Base-by-base conservation (phyloP, 1,140 invertebrate species). In the Drosophila jambulina region DNA sequence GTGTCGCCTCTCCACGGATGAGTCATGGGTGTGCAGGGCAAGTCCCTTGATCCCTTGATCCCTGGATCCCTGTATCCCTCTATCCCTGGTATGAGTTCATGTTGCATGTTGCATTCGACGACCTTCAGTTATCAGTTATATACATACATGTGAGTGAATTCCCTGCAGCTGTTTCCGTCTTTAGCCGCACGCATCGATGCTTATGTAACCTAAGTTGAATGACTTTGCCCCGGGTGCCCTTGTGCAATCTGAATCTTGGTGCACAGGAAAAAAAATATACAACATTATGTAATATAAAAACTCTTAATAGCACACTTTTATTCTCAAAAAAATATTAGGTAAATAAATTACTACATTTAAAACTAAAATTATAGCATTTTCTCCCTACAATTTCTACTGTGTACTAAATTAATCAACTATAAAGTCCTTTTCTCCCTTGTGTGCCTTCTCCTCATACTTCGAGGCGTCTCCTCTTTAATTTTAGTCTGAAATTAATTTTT, bases 161-260 rank as follows among this genome's bases (percentile, higher is more conserved):
- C 21, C 40, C 34, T 46, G 49, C 74, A 54, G 65, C 63, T 76
- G 83, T 53, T 72, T 69, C 75, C 75, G 58, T 32, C 54, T 78
- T 45, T 58, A 19, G 62, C 46, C 27, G 57, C 75, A 74, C 57
- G 67, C 77, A 63, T 77, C 72, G 51, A 87, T 76, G 79, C 80
- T 87, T 87, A 83, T 83, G 80, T 77, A 83, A 86, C 46, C 45
- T 40, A 64, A 82, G 83, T 87, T 86, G 83, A 86, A 86, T 87
- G 83, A 86, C 83, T 74, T 45, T 70, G 72, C 62, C 62, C 54
- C 46, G 48, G 62, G 32, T 67, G 72, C 74, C 74, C 74, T 76
- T 76, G 74, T 51, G 48, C 34, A 51, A 76, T 45, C 61, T 29
- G n/a, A 60, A 29, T 19, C 67, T 54, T 54, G 13, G 13, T 56